Conservation (phyloP, 2,797 vertebrate genomes). For the Remorina albescens region DNA sequence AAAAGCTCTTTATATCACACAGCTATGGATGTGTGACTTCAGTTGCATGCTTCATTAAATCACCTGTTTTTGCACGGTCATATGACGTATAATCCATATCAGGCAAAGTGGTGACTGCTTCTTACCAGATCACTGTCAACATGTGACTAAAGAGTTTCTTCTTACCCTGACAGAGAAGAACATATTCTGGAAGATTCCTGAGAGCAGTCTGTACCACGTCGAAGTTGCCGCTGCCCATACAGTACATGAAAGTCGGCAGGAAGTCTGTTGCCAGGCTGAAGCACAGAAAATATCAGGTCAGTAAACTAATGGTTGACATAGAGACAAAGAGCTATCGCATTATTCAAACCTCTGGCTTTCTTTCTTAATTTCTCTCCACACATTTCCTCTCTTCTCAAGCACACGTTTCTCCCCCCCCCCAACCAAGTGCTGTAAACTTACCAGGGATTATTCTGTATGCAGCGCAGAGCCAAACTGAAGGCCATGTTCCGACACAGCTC, state of each 20-base stretch:
- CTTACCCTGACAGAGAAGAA: conserved; percentile 96
- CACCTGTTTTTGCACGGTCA: background rate
- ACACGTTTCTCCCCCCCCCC: background rate
- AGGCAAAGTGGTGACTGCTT: background rate
- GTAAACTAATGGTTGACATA: background rate
- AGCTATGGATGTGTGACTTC: conserved; percentile 3
- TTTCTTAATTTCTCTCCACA: background rate
- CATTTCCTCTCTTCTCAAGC: background rate
- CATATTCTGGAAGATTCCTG: conserved; percentile 95
- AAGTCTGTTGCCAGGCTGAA: conserved; percentile 93
- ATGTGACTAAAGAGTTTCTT: background rate
- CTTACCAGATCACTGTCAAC: background rate
- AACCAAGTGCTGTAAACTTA: conserved; percentile 64
- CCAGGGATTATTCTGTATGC: conserved; percentile 96
- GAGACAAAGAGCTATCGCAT: background rate
- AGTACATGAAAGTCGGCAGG: conserved; percentile 98
- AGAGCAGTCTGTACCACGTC: conserved; percentile 97
- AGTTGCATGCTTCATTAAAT: conserved; percentile 2
- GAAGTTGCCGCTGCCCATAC: conserved; percentile 94
- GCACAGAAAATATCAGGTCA: conserved; percentile 21
- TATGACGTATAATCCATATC: background rate
- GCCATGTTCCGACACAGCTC: conserved; percentile 95
- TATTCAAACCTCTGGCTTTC: background rate
- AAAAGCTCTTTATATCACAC: background rate
- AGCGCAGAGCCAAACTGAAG: conserved; percentile 93